These are phyloP conservation scores for Eleutherodactylus coqui DNA, from an alignment of 2,797 vertebrate genomes.

Conservation along the genomic window DNA sequence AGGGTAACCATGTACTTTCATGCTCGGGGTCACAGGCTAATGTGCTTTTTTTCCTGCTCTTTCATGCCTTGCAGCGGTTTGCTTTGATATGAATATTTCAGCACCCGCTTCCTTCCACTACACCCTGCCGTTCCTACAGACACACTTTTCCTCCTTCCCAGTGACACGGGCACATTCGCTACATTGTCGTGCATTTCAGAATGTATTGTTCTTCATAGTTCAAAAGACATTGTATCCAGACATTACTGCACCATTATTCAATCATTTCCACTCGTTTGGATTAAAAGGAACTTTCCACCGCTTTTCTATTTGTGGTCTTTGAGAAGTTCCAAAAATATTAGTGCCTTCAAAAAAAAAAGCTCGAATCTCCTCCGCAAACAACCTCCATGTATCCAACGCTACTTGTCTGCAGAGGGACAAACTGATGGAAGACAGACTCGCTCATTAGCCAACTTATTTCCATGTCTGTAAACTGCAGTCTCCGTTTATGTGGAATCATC, in stretches of 20 bases:
- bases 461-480: constrained; percentile 8
- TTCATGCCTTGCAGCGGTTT: constrained; percentile 52
- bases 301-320: constrained; percentile 31
- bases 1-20: constrained; percentile 41
- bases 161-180: constrained; percentile 8
- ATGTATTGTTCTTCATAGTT: constrained; percentile 52
- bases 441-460: constrained; percentile 42
- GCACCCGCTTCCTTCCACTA: constrained; percentile 53
- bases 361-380: background rate
- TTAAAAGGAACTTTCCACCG: constrained; percentile 51
- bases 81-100: constrained; percentile 59
- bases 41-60: constrained; percentile 57
- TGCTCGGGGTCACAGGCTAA: constrained; percentile 51
- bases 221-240: constrained; percentile 41
- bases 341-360: background rate
- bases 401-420: constrained; percentile 6
- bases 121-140: constrained; percentile 43
- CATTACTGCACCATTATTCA: constrained; percentile 42
- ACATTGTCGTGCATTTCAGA: constrained; percentile 44
- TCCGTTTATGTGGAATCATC: background rate
- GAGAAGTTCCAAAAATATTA: constrained; percentile 32
- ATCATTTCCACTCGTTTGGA: constrained; percentile 49
- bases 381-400: constrained; percentile 11
- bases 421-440: constrained; percentile 25
- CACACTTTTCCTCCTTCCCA: constrained; percentile 44